Evolutionary conservation across 2,113 vertebrate species (phyloP).

Genomic region (Mustela lutreola): DNA sequence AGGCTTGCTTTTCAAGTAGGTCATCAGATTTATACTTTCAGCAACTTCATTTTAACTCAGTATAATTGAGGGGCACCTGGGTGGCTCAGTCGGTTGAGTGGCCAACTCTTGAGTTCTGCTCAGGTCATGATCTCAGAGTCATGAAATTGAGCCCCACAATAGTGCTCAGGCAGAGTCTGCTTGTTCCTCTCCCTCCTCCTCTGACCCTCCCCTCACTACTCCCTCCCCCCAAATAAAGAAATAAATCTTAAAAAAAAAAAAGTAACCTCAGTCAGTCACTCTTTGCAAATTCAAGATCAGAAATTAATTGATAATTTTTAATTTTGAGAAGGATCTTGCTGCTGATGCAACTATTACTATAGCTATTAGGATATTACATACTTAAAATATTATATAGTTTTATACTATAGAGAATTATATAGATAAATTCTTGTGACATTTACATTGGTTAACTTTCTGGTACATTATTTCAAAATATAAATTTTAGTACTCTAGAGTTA

Average conservation of each 20-base stretch:
- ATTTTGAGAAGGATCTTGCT: constrained; percentile 22
- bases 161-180: background rate
- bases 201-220: background rate
- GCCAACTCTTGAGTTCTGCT: background rate
- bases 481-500: constrained; percentile 53
- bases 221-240: background rate
- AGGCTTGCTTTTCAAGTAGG: background rate
- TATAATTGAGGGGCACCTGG: background rate
- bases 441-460: background rate
- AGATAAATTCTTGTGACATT: background rate
- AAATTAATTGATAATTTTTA: constrained; percentile 10
- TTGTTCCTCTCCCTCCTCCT: background rate
- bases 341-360: background rate
- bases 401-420: background rate
- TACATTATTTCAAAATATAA: constrained; percentile 41
- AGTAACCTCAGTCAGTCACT: background rate
- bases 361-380: background rate
- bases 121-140: background rate
- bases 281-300: background rate
- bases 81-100: background rate
- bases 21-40: background rate
- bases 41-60: constrained; percentile 28
- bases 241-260: background rate
- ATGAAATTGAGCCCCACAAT: background rate
- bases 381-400: background rate